A percentile compares a stretch with the other conserved stretches of the same genome.
Evolutionary conservation across 2,113 vertebrate genomes (phyloP).

Genomic region (Pelmatolapia mariae): DNA sequence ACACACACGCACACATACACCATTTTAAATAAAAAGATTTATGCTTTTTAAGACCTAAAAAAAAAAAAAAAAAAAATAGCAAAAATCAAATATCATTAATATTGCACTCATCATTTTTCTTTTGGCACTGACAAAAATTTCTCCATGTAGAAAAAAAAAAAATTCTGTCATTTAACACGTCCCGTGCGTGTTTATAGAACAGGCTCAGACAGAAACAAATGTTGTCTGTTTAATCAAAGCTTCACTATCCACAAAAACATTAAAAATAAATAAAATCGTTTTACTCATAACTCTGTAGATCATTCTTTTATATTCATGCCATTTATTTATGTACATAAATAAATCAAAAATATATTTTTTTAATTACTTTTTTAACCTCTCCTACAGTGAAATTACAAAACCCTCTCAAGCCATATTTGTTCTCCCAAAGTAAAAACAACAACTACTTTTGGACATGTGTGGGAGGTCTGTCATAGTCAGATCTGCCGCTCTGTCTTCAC

Average conservation of each 20-base stretch:
- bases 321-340: not conserved
- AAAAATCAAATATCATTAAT: not conserved
- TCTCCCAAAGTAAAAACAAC: not conserved
- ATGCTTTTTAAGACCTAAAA: not conserved
- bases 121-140: not conserved
- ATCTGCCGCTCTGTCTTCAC: not conserved
- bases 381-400: not conserved
- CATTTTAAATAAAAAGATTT: not conserved
- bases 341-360: not conserved
- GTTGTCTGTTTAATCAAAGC: not conserved
- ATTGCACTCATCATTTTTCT: not conserved
- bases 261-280: not conserved
- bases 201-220: not conserved
- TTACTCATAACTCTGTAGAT: not conserved
- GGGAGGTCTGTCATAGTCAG: not conserved
- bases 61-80: not conserved
- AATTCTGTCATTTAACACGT: rapidly evolving
- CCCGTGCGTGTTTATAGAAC: not conserved
- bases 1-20: not conserved
- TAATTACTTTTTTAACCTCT: not conserved
- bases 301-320: not conserved
- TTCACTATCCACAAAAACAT: not conserved
- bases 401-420: not conserved
- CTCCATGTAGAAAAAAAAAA: not conserved
- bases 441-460: not conserved